Conservation (phyloP, 2,888 invertebrate species). For the Villa cingulata region DNA sequence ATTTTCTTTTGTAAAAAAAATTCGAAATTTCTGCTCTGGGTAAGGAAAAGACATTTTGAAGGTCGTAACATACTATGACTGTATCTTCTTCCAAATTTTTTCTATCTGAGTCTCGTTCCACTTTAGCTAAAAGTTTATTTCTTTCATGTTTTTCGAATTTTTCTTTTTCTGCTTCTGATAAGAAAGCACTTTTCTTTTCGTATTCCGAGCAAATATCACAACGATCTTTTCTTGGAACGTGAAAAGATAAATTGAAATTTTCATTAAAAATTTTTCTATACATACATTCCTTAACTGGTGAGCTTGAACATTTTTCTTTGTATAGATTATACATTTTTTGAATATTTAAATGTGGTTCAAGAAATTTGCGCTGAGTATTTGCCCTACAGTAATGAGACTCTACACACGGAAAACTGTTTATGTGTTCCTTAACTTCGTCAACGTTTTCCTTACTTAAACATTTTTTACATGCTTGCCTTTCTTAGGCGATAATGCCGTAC, state of each 20-base stretch:
- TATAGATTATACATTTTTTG: conserved; percentile 4
- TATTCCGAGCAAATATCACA: no score
- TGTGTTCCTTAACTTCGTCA: neutral
- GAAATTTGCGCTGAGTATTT: neutral
- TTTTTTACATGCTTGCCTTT: neutral
- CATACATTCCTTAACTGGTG: neutral
- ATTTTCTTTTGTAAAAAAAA: no score
- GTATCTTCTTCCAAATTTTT: no score
- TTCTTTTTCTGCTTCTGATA: no score
- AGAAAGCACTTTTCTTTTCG: no score
- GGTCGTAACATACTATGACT: no score
- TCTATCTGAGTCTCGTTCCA: no score
- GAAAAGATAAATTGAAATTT: neutral
- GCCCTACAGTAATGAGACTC: neutral
- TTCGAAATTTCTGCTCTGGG: no score
- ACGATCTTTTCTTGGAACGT: neutral
- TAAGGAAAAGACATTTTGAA: no score
- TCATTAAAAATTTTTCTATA: neutral
- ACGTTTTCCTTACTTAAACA: neutral
- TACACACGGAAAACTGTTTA: neutral
- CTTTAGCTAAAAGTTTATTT: no score
- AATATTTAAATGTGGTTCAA: neutral
- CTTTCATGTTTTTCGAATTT: neutral
- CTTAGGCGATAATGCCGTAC: neutral
- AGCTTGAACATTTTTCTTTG: neutral